Evolutionary conservation across 2,113 vertebrate genomes (phyloP).

Genomic region (Rhadina sibilatrix): DNA sequence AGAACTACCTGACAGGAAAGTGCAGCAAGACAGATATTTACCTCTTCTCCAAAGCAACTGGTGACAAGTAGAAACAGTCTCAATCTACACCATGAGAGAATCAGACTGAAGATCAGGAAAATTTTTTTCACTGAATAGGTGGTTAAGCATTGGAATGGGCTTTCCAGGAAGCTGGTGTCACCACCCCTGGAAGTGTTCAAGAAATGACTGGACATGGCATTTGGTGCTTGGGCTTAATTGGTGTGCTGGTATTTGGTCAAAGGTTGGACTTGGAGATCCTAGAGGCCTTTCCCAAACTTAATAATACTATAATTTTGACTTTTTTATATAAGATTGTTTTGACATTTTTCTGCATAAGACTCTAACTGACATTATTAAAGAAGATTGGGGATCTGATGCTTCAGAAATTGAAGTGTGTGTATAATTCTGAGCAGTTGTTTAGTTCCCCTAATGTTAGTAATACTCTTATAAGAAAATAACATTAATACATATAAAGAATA

Average conservation of each 20-base stretch:
- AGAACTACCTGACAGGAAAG: too few species aligned
- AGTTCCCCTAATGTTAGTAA: not conserved
- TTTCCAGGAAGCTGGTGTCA: not conserved
- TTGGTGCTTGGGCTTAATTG: not conserved
- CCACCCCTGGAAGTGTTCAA: not conserved
- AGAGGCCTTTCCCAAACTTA: not conserved
- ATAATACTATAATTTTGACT: not conserved
- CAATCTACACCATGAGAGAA: not conserved
- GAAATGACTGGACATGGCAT: not conserved
- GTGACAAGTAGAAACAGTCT: not conserved
- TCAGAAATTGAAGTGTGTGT: not conserved
- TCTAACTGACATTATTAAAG: not conserved
- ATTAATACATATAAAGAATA: not conserved
- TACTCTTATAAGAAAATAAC: not conserved
- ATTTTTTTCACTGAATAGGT: not conserved
- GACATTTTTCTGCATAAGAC: not conserved
- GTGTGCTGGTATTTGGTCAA: accelerated
- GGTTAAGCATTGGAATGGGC: accelerated
- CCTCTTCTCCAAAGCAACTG: accelerated
- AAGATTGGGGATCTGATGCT: not conserved
- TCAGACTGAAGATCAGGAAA: not conserved
- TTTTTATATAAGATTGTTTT: not conserved
- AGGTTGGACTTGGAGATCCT: not conserved
- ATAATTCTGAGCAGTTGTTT: not conserved
- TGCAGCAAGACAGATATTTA: not conserved